Percentiles rank a stretch among this genome's conserved stretches.
Evolutionary conservation across 2,113 vertebrate genomes (phyloP).

Genomic region (Canis aureus): DNA sequence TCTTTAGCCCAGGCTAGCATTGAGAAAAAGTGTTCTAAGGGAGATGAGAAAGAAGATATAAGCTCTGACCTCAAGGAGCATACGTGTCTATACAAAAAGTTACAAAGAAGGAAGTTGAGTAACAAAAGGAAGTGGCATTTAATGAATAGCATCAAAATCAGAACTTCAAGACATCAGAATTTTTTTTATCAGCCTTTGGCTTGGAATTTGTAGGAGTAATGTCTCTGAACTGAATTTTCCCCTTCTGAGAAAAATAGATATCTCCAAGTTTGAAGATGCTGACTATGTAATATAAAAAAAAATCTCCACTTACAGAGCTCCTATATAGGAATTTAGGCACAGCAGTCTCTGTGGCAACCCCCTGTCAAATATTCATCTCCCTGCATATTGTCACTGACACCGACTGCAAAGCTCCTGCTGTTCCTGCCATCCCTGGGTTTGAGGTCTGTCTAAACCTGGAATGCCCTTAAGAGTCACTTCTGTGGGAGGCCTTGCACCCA

Average conservation of each 20-base stretch:
- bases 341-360: not conserved
- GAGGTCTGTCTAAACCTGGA: not conserved
- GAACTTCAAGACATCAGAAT: slow-evolving; percentile 15
- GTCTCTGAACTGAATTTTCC: slow-evolving; percentile 64
- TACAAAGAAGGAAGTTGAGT: slow-evolving; percentile 61
- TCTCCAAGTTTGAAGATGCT: slow-evolving; percentile 61
- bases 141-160: slow-evolving; percentile 55
- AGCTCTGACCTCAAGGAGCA: not conserved
- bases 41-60: slow-evolving; percentile 16
- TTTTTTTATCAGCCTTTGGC: not conserved
- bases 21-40: slow-evolving; percentile 32
- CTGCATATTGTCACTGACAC: not conserved
- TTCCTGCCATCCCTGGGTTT: slow-evolving; percentile 10
- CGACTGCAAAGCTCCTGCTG: not conserved
- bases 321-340: slow-evolving; percentile 1
- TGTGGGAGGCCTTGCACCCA: slow-evolving; percentile 27
- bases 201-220: slow-evolving; percentile 15
- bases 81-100: slow-evolving; percentile 55
- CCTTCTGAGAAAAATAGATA: slow-evolving; percentile 11
- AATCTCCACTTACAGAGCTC: not conserved
- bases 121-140: slow-evolving; percentile 54
- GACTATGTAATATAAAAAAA: slow-evolving; percentile 6
- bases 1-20: slow-evolving; percentile 34
- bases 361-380: not conserved
- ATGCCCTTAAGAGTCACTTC: not conserved